Evolutionary conservation across 35 echinoderm and acorn worm species (phyloP), one percentile per base, ranked within the genome.

Genomic region (Patiria miniata): DNA sequence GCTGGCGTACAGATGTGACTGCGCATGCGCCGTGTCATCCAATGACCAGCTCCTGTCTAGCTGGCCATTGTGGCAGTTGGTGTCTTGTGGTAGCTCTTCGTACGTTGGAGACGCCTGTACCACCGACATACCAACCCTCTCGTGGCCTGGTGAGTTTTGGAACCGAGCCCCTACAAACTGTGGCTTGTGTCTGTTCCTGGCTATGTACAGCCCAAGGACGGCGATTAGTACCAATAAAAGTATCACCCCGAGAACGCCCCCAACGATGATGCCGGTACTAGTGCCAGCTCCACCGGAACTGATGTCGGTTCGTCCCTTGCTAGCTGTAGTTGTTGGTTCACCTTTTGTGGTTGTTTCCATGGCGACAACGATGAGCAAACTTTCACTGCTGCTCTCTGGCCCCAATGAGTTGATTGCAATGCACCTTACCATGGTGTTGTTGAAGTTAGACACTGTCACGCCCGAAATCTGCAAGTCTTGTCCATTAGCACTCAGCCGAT

Each of bases 71-170:
- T 73, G 34, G 1, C 65, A 14, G 29, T 14, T 15, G 21, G 26
- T 14, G 34, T 73, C 65, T 23, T 73, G 65, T 9, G 65, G 65
- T 14, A 73, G 19, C 9, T 73, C 65, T 73, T 73, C 65, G 65
- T 73, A 73, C 65, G 65, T 73, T 28, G 65, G 65, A 30, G 65
- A 73, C 3, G 65, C 65, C 65, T 73, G 65, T 73, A 32, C 65
- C 14, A 36, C 65, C 34, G 65, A 28, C 26, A 36, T 22, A 0
- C 1, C 34, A 1, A 34, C 26, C 65, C 22, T 26, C 23, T 26
- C 65, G 22, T 73, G 26, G 22, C 26, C 22, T 26, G 65, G 34
- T 32, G 34, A 30, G 7, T 73, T 73, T 26, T 73, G 22, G 34
- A 69, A 69, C 34, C 23, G 23, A 23, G 23, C 34, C 21, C 61